Conservation (phyloP, 2,113 vertebrate species). For the Montifringilla adamsi region DNA sequence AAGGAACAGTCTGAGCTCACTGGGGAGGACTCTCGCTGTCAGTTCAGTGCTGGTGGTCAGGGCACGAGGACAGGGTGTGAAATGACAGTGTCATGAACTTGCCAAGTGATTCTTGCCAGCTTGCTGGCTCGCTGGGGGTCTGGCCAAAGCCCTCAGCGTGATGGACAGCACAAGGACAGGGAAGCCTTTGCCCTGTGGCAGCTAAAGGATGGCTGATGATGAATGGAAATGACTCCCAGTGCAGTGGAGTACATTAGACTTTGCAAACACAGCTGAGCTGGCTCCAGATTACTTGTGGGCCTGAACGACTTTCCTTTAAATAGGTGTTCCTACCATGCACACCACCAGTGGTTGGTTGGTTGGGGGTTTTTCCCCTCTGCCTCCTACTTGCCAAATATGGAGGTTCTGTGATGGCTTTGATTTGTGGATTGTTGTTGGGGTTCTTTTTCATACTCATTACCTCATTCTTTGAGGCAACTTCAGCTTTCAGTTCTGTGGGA, state of each 20-base stretch:
- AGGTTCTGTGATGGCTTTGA: neutral
- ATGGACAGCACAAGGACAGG: neutral
- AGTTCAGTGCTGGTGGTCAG: neutral
- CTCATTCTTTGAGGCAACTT: neutral
- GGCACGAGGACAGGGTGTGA: neutral
- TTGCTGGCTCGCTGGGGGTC: neutral
- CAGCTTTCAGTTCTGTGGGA: neutral
- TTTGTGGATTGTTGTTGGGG: neutral
- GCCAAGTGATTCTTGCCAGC: neutral
- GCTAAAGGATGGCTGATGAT: neutral
- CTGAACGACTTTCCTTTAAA: neutral
- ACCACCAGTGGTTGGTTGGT: rapidly evolving
- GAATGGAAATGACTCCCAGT: neutral
- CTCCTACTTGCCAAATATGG: neutral
- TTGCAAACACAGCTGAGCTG: neutral
- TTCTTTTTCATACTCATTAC: too few relatives aligned
- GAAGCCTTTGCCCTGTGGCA: neutral
- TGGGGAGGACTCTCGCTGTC: neutral
- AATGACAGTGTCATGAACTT: slow-evolving; percentile 60
- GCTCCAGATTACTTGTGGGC: neutral
- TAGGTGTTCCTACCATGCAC: neutral
- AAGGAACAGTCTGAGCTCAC: neutral
- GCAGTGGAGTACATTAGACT: neutral
- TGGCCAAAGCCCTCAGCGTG: neutral
- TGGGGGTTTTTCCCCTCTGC: neutral